Conservation (phyloP, 2,797 vertebrate species). For the Tenualosa thibaudeaui region DNA sequence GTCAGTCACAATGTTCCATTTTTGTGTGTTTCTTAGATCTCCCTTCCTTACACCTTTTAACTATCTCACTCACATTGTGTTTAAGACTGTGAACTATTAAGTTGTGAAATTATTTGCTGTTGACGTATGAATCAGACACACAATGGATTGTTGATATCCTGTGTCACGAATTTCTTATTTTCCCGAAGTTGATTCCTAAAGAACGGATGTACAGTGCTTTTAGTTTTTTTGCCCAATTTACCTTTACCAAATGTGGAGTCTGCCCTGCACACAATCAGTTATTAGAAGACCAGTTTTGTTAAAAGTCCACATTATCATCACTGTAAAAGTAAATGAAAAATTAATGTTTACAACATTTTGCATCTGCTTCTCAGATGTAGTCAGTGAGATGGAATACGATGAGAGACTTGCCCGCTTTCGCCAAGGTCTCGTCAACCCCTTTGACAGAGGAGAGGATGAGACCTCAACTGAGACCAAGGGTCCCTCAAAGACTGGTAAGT, state of each 20-base stretch:
- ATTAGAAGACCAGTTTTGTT: too few species aligned
- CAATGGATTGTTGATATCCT: background rate
- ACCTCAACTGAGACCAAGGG: slow-evolving; percentile 60
- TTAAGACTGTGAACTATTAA: too few species aligned
- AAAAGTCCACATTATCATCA: too few species aligned
- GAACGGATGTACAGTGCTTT: background rate
- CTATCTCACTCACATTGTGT: too few species aligned
- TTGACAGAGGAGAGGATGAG: slow-evolving; percentile 82
- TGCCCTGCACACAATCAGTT: too few species aligned
- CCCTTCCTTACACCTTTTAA: too few species aligned
- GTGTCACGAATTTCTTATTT: background rate
- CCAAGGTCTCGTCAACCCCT: slow-evolving; percentile 93
- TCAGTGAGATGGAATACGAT: slow-evolving; percentile 87
- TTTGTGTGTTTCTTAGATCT: too few species aligned
- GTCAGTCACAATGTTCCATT: background rate
- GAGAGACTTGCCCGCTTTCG: slow-evolving; percentile 91
- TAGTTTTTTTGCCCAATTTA: background rate
- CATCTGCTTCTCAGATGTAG: slow-evolving; percentile 65
- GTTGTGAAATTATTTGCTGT: too few species aligned
- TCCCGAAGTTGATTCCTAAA: too few species aligned
- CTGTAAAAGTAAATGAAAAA: too few species aligned
- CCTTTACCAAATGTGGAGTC: background rate
- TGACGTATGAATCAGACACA: background rate
- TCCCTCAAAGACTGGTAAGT: slow-evolving; percentile 72
- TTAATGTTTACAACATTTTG: too few species aligned